A percentile compares a stretch with the other conserved stretches of the same genome.
phyloP scores from a whole-genome alignment of 2,888 invertebrate genomes.

The Pristionchus exspectatus region DNA sequence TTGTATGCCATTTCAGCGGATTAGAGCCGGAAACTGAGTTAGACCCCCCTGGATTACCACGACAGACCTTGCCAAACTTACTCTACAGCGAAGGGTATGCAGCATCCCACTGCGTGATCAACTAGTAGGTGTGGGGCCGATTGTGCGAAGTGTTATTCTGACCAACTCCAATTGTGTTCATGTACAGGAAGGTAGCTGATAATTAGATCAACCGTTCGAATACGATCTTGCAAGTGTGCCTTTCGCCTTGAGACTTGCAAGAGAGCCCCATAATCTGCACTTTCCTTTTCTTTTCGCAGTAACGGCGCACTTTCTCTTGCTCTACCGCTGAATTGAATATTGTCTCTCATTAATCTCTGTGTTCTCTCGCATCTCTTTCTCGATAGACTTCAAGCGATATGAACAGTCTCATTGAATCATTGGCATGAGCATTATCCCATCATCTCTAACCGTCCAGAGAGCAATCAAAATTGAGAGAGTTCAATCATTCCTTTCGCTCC shows the following conservation, averaged over 20 bases:
- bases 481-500: neutral
- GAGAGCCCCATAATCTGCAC: neutral
- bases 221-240: neutral
- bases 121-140: no score
- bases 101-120: no score
- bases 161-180: no score
- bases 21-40: neutral
- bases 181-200: no score
- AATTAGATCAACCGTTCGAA: no score
- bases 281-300: constrained; percentile 12
- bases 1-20: neutral
- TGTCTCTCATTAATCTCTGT: neutral
- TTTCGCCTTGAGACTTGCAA: constrained; percentile 14
- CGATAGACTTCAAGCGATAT: no score
- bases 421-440: no score
- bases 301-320: neutral
- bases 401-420: no score
- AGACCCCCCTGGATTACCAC: neutral
- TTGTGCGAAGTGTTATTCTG: no score
- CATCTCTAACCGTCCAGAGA: neutral
- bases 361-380: no score
- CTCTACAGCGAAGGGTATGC: no score
- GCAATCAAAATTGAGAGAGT: neutral
- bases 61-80: neutral
- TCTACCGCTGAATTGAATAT: neutral